Conservation (phyloP, 2,888 invertebrate species). For the Apamea anceps region DNA sequence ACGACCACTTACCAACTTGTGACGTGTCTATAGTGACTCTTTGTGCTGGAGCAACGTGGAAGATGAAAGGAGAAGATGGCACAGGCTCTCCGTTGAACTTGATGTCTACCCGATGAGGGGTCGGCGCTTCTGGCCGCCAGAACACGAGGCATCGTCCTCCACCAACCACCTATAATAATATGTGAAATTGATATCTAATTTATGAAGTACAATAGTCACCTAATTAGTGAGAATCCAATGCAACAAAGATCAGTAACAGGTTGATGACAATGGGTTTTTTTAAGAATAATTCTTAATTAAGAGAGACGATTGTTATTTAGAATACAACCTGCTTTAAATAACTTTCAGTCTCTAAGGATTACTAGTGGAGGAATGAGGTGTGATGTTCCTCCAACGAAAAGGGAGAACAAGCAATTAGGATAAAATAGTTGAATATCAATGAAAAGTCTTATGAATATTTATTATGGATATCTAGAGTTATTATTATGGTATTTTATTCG, state of each 20-base stretch:
- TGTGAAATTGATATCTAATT: neutral
- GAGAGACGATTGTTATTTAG: neutral
- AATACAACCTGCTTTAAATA: neutral
- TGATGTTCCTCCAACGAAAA: neutral
- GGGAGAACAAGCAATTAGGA: neutral
- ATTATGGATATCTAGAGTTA: constrained; percentile 19
- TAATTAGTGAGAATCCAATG: neutral
- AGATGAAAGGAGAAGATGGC: constrained; percentile 97
- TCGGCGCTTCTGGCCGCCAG: constrained; percentile 97
- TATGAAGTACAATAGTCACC: neutral
- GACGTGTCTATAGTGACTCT: constrained; percentile 86
- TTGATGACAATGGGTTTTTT: neutral
- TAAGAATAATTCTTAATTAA: neutral
- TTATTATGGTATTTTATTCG: neutral
- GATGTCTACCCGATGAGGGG: constrained; percentile 97
- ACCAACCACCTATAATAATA: constrained; percentile 93
- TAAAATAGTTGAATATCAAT: constrained; percentile 14
- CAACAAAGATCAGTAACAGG: neutral
- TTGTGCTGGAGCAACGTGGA: constrained; percentile 91
- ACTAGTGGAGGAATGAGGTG: neutral
- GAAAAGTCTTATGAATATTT: constrained; percentile 32
- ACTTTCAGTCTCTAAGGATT: neutral
- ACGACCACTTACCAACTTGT: constrained; percentile 82
- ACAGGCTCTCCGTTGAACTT: constrained; percentile 99
- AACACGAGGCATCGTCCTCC: constrained; percentile 98